Evolutionary conservation across 2,113 vertebrate genomes (phyloP).

Genomic region (Silurus meridionalis): DNA sequence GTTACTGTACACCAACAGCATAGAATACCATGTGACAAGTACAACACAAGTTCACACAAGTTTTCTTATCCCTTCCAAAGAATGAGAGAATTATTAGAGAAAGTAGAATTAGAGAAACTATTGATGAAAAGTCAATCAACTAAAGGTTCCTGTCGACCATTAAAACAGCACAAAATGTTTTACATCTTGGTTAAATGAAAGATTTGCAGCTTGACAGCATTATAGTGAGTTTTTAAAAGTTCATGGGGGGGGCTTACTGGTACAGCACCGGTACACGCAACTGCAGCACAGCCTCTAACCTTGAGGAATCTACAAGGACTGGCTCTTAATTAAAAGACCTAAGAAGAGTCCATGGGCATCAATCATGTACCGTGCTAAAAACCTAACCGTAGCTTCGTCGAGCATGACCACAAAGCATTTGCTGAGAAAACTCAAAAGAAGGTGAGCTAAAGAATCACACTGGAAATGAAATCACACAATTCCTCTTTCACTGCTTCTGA

Average conservation of each 20-base stretch:
- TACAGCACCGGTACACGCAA: neutral
- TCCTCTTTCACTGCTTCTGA: neutral
- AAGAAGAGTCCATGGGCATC: slow-evolving; percentile 54
- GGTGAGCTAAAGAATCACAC: slow-evolving; percentile 17
- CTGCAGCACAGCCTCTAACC: neutral
- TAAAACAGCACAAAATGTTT: neutral
- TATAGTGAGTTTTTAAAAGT: neutral
- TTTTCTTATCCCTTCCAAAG: neutral
- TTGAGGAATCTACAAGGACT: slow-evolving; percentile 57
- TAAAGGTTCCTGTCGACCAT: neutral
- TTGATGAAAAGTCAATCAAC: neutral
- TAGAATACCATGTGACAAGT: neutral
- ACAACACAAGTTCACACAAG: neutral
- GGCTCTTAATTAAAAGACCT: slow-evolving; percentile 74
- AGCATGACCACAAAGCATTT: slow-evolving; percentile 51
- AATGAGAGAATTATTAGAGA: neutral
- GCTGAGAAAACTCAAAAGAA: slow-evolving; percentile 27
- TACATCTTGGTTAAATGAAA: neutral
- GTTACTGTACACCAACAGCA: neutral
- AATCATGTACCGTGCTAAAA: slow-evolving; percentile 58
- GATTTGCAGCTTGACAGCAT: neutral
- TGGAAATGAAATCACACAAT: slow-evolving; percentile 30
- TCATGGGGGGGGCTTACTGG: neutral
- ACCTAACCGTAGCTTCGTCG: slow-evolving; percentile 56
- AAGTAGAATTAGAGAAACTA: too few species aligned